Conservation (phyloP, 2,888 invertebrate genomes). For the Morinoia aosen region DNA sequence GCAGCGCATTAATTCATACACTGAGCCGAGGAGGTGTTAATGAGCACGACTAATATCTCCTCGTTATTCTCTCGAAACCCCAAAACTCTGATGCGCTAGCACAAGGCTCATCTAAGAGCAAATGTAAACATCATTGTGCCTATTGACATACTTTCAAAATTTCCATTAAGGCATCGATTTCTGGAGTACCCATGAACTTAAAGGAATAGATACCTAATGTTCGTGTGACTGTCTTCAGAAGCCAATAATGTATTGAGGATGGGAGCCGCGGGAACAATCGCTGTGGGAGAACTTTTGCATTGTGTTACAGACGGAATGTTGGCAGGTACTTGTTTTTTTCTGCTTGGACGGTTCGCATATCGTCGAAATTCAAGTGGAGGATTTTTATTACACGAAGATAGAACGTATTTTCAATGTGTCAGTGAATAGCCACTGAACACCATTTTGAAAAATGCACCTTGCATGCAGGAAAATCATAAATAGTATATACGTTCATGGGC, state of each 20-base stretch:
- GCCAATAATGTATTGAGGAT: neutral
- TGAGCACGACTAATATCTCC: constrained; percentile 16
- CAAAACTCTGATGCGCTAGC: neutral
- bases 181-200: neutral
- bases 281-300: too few relatives aligned
- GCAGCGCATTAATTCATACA: constrained; percentile 34
- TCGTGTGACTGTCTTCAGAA: neutral
- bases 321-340: too few relatives aligned
- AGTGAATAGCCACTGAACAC: too few relatives aligned
- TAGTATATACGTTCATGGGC: too few relatives aligned
- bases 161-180: neutral
- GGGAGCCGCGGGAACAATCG: neutral
- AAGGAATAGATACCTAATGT: neutral
- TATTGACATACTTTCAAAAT: neutral
- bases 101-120: neutral
- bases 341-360: too few relatives aligned
- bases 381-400: too few relatives aligned
- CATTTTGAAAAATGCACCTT: too few relatives aligned
- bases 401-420: too few relatives aligned
- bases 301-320: too few relatives aligned
- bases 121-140: neutral
- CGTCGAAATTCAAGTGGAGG: too few relatives aligned
- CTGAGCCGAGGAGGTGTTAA: constrained; percentile 24
- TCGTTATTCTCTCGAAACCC: neutral
- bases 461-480: too few relatives aligned